Conservation (phyloP, 2,888 invertebrate genomes). For the Pyrochroa serraticornis region DNA sequence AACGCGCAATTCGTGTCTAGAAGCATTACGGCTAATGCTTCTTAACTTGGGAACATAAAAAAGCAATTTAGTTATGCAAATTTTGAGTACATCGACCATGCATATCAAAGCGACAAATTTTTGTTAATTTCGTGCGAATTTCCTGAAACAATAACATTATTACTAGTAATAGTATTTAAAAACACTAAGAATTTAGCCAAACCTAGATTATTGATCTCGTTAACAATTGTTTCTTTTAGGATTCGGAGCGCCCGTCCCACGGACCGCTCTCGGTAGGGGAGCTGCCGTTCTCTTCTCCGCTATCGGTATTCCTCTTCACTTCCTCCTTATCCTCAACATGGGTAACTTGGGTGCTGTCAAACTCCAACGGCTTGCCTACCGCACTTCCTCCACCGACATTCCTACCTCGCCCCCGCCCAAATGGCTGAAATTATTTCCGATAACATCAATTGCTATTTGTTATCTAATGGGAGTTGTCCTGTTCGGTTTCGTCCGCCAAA, state of each 20-base stretch:
- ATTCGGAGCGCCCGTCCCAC: conserved; percentile 75
- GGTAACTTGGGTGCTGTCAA: conserved; percentile 61
- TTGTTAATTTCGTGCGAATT: no score
- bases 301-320: conserved; percentile 71
- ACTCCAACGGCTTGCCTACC: conserved; percentile 57
- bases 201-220: background rate
- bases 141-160: no score
- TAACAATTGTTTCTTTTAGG: conserved; percentile 57
- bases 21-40: no score
- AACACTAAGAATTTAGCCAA: no score
- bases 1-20: no score
- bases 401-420: conserved; percentile 42
- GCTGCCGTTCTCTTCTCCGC: conserved; percentile 69
- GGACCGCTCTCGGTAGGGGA: conserved; percentile 67
- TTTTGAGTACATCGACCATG: no score
- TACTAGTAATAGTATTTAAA: no score
- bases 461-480: conserved; percentile 65
- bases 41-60: no score
- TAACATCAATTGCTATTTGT: conserved; percentile 60
- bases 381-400: conserved; percentile 41
- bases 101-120: background rate
- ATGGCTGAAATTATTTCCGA: conserved; percentile 58
- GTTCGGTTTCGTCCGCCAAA: conserved; percentile 66
- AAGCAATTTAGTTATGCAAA: background rate
- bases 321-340: conserved; percentile 65